Evolutionary conservation across 1,140 invertebrate genomes (phyloP), one percentile per base, ranked within the genome.

Genomic region (Schlechtendalia chinensis): DNA sequence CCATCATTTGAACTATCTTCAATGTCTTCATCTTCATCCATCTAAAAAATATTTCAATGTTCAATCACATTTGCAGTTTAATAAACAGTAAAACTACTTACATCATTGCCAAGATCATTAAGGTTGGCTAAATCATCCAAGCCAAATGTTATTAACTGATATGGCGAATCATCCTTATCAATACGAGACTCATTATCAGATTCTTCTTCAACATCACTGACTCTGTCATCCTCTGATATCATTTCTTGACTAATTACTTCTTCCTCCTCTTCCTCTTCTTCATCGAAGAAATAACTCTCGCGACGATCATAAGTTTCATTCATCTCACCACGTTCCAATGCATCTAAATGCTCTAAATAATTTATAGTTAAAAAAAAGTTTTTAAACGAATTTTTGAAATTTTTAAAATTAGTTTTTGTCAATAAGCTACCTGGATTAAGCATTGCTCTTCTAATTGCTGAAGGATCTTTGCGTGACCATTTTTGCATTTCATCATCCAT

Each of bases 401-500:
- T n/a, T n/a, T n/a, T n/a, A n/a, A n/a, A n/a, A 32, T 27, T 54
- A 11, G 29, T 14, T 54, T 17, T 50, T 69, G 17, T 50, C 17
- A 10, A 19, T 54, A 56, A 59, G 82, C 83, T 86, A 91, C 90
- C 91, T 82, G 96, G 96, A 88, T 93, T 92, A 27, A 94, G 90
- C 96, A 98, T 97, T 5, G 94, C 94, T 83, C 92, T 91, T 82
- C 91, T 92, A 79, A 94, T 93, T 81, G 92, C 91, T 83, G 90
- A 85, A 0, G 95, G 94, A 88, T 98, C 96, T 86, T 98, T 98
- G 83, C 93, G 90, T 11, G 94, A 94, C 94, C 96, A 98, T 85
- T 98, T 98, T 83, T 94, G 93, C 59, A 98, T 94, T 86, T 98
- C 96, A 86, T 98, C 96, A 83, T 98, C 96, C 95, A 98, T 97